Conservation (phyloP, 2,113 vertebrate genomes). For the Micronisus gabar region DNA sequence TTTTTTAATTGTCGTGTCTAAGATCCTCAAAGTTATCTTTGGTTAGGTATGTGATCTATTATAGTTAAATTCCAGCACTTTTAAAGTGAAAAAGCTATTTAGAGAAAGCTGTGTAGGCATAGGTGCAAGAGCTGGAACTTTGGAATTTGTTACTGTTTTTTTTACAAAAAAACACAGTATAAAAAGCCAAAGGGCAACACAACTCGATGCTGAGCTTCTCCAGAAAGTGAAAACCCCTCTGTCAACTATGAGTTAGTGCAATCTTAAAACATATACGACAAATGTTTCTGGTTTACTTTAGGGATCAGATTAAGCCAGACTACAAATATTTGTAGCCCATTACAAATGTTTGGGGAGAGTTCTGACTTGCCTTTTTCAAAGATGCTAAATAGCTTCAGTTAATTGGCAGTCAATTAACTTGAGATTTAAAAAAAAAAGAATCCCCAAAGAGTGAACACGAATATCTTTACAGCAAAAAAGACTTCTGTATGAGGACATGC, state of each 20-base stretch:
- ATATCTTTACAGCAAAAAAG: neutral
- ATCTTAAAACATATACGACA: neutral
- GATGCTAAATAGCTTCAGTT: neutral
- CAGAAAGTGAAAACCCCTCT: neutral
- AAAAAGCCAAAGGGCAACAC: neutral
- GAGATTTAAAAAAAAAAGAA: neutral
- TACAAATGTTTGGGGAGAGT: neutral
- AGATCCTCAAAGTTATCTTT: neutral
- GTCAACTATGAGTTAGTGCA: neutral
- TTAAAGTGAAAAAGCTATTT: neutral
- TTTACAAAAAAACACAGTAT: neutral
- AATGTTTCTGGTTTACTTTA: neutral
- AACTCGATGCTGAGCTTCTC: neutral
- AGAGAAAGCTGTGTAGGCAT: neutral
- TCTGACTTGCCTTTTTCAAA: neutral
- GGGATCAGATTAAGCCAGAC: neutral
- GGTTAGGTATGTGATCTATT: neutral
- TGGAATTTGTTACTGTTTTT: neutral
- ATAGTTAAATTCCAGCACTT: neutral
- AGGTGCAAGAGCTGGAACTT: neutral
- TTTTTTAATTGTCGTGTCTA: neutral
- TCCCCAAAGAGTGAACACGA: neutral
- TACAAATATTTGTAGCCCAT: neutral
- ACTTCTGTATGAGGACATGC: neutral
- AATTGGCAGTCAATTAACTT: neutral